Evolutionary conservation across 1,140 invertebrate genomes (phyloP), one percentile per base, ranked within the genome.

Genomic region (Drosophila novamexicana): DNA sequence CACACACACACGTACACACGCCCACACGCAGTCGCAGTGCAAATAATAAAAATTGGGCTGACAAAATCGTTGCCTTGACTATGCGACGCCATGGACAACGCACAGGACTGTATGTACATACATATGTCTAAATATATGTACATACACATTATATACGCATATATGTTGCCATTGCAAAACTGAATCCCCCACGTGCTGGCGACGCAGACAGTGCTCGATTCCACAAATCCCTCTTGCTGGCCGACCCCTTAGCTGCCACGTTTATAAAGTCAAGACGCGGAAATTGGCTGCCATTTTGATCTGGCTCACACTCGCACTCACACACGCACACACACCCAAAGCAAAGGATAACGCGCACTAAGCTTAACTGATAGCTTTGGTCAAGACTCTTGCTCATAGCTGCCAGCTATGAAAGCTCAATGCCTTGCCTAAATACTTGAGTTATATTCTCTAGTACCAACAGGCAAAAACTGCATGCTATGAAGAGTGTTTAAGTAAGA

Each of bases 21-120:
- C 53, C 39, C 64, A 73, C 49, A 68, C 84, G 80, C 84, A 84
- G 80, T 80, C 84, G 84, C 84, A 89, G 69, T 83, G 78, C 70
- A 86, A 86, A 81, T 73, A 71, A 78, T 71, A 65, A 52, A 64
- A 72, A 64, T 36, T 75, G 56, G 58, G 59, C 66, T 76, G 42
- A 59, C 66, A 79, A 82, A 77, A 79, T 62, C 66, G 72, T 75
- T 76, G 71, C 74, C 72, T 72, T 72, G 62, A 40, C 75, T 70
- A 77, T 67, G 53, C 57, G 12, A 73, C 36, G 44, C 53, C 53
- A 72, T 47, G 63, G 68, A 71, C 59, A 71, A 65, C 59, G 70
- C 63, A 59, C 63, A 37, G 18, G 54, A n/a, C 39, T 18, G 39
- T 14, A 52, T n/a, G 18, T 29, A 36, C 1, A 9, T 29, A 54